Percentiles rank a stretch among this genome's conserved stretches.
phyloP scores from a whole-genome alignment of 2,797 vertebrate genomes.

The Rhinogobio ventralis region DNA sequence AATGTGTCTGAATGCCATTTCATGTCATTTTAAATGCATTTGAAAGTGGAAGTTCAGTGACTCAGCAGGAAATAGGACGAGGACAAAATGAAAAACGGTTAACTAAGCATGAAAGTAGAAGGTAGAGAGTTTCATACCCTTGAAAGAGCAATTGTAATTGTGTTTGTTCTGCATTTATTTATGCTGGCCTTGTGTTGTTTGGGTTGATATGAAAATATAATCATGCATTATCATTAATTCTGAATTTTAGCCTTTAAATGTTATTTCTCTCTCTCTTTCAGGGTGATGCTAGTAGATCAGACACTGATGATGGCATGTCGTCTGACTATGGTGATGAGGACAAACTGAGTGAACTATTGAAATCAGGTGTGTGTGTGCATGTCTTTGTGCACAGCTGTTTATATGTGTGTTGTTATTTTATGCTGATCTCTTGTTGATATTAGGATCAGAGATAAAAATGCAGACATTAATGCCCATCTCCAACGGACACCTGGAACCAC shows the following conservation, averaged over 20 bases:
- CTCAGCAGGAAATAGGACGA: background rate
- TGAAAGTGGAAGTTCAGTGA: background rate
- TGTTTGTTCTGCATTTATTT: constrained; percentile 34
- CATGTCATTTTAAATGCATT: background rate
- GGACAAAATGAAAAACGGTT: background rate
- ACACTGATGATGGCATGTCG: constrained; percentile 83
- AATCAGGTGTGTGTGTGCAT: constrained; percentile 67
- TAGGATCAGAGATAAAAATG: constrained; percentile 84
- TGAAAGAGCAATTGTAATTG: constrained; percentile 32
- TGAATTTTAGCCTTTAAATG: constrained; percentile 18
- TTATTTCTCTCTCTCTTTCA: constrained; percentile 59
- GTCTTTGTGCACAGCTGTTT: constrained; percentile 30
- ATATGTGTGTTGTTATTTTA: constrained; percentile 73
- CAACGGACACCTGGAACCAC: constrained; percentile 81
- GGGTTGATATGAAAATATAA: background rate
- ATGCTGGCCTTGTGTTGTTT: constrained; percentile 20
- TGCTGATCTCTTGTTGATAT: constrained; percentile 66
- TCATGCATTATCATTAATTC: constrained; percentile 2
- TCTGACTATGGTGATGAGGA: constrained; percentile 81
- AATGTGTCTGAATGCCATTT: background rate
- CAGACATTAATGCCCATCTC: constrained; percentile 77
- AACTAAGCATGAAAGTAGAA: constrained; percentile 39
- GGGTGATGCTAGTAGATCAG: constrained; percentile 86
- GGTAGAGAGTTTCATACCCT: constrained; percentile 17
- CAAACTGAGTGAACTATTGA: constrained; percentile 75